Percentiles rank a stretch among this genome's conserved stretches.
Evolutionary conservation across 2,888 invertebrate genomes (phyloP).

Genomic region (Andrena bucephala): DNA sequence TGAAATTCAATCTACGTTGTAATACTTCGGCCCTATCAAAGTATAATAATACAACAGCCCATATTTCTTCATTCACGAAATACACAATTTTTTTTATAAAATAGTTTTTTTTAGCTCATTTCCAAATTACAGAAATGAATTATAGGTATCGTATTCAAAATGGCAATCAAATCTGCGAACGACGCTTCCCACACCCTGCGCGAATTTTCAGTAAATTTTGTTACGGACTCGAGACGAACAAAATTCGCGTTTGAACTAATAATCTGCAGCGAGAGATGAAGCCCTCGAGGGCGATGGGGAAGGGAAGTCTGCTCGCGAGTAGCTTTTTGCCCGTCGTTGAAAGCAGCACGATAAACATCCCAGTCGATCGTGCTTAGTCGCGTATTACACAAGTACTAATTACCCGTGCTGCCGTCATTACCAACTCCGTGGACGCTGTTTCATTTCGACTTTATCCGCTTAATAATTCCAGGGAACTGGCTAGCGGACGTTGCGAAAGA

Average conservation of each 20-base stretch:
- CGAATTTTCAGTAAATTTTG: not conserved
- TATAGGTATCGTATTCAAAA: not conserved
- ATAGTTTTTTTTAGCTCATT: too few species aligned
- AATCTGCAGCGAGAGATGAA: too few species aligned
- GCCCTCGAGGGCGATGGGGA: not conserved
- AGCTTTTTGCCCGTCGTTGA: constrained; percentile 7
- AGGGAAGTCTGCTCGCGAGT: constrained; percentile 5
- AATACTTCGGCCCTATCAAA: too few species aligned
- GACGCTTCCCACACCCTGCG: not conserved
- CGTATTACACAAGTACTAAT: constrained; percentile 17
- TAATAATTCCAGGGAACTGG: not conserved
- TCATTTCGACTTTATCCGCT: constrained; percentile 13
- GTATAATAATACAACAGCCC: too few species aligned
- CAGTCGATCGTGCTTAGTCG: constrained; percentile 14
- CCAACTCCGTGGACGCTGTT: not conserved
- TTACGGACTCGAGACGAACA: not conserved
- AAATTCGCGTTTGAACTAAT: not conserved
- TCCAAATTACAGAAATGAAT: not conserved
- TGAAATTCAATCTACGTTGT: too few species aligned
- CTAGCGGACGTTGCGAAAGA: too few species aligned
- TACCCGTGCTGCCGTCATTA: not conserved
- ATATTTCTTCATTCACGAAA: too few species aligned
- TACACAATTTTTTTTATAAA: too few species aligned
- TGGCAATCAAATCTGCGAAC: too few species aligned
- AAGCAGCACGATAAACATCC: constrained; percentile 4